phyloP scores from a whole-genome alignment of 2,797 vertebrate species.

The Epinephelus malabaricus region DNA sequence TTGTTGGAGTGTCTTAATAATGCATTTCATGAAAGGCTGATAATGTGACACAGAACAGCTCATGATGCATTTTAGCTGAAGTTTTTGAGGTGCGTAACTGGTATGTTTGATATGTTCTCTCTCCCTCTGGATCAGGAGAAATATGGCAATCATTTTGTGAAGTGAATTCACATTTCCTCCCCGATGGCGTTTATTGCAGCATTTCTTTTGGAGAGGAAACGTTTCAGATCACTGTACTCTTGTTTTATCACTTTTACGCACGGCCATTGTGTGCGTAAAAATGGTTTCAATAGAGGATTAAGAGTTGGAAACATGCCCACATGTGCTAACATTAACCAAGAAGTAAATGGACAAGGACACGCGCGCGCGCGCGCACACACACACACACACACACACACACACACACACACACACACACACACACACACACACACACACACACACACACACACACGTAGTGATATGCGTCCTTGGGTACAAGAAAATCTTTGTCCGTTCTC shows the following conservation, averaged over 20 bases:
- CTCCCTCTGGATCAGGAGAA: neutral
- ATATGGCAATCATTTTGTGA: neutral
- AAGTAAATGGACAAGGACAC: slow-evolving; percentile 30
- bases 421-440: slow-evolving; percentile 30
- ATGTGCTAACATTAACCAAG: slow-evolving; percentile 32
- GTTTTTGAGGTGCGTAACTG: slow-evolving; percentile 4
- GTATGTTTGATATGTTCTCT: slow-evolving; percentile 8
- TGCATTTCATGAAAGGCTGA: neutral
- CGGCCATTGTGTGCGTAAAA: slow-evolving; percentile 45
- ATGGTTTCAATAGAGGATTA: slow-evolving; percentile 5
- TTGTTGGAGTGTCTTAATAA: neutral
- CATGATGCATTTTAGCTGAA: slow-evolving; percentile 8
- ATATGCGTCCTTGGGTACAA: slow-evolving; percentile 73
- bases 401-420: slow-evolving; percentile 10
- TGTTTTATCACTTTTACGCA: slow-evolving; percentile 47
- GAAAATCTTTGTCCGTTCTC: slow-evolving; percentile 73
- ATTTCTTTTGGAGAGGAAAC: neutral
- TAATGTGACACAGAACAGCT: slow-evolving; percentile 6
- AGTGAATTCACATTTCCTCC: slow-evolving; percentile 12
- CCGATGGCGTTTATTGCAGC: neutral
- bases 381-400: slow-evolving; percentile 11
- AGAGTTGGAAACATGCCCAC: slow-evolving; percentile 3
- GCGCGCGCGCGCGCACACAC: slow-evolving; percentile 23
- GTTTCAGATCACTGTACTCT: neutral
- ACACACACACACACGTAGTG: slow-evolving; percentile 36